Conservation (phyloP, 2,113 vertebrate genomes). For the Trichechus manatus region DNA sequence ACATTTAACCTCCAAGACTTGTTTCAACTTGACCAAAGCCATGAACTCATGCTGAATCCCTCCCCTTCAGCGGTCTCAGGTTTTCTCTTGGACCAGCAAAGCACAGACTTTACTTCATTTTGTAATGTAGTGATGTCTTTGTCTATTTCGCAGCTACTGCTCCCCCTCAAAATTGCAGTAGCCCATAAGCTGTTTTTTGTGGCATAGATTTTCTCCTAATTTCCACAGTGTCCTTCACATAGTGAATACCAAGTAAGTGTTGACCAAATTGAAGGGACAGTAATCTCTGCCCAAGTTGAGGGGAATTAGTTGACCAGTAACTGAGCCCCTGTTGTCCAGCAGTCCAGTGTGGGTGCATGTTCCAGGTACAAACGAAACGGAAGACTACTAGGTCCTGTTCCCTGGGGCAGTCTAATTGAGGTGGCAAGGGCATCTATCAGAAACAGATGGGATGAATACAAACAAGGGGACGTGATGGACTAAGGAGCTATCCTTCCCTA, state of each 20-base stretch:
- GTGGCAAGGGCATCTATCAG: no score
- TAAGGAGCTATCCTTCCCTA: neutral
- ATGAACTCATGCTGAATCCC: neutral
- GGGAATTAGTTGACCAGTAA: neutral
- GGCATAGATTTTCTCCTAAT: neutral
- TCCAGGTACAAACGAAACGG: neutral
- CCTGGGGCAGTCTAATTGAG: neutral
- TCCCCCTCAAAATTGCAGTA: neutral
- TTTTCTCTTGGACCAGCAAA: neutral
- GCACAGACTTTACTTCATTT: neutral
- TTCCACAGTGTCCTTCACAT: neutral
- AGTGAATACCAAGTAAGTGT: neutral
- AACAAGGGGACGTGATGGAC: neutral
- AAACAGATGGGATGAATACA: neutral
- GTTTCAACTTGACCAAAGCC: neutral
- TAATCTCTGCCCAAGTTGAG: neutral
- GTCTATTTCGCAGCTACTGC: neutral
- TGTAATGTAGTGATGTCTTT: neutral
- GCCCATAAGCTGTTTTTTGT: neutral
- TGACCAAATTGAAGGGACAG: neutral
- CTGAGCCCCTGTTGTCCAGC: neutral
- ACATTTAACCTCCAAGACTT: no score
- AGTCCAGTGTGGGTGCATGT: neutral
- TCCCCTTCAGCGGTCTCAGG: neutral
- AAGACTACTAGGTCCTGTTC: neutral